These are phyloP conservation scores for Amphipyra tragopoginis DNA, from an alignment of 2,888 invertebrate species.

Conservation along the genomic window DNA sequence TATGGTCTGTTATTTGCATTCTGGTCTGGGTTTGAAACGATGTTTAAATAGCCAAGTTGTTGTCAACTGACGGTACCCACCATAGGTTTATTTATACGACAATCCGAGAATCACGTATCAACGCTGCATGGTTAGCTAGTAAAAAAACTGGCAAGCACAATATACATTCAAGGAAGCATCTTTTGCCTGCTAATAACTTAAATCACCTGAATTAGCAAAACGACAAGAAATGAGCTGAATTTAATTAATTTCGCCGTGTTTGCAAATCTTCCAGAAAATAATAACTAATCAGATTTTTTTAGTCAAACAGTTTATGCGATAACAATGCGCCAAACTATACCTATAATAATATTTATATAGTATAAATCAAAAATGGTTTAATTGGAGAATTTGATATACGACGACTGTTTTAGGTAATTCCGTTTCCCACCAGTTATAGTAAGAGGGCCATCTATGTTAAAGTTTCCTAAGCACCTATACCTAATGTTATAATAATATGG, in stretches of 20 bases:
- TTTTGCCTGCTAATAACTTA: no score
- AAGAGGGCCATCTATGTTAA: constrained; percentile 43
- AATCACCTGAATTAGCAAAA: no score
- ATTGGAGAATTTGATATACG: constrained; percentile 15
- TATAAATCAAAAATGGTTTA: constrained; percentile 24
- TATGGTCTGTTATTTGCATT: constrained; percentile 36
- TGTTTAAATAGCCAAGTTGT: constrained; percentile 23
- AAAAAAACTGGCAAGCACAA: no score
- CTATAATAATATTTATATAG: neutral
- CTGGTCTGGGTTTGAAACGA: constrained; percentile 34
- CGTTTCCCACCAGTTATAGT: constrained; percentile 24
- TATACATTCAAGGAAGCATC: no score
- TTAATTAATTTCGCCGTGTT: no score
- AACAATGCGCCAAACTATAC: neutral
- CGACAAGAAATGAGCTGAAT: no score
- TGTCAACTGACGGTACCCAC: constrained; percentile 8
- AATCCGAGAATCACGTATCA: neutral
- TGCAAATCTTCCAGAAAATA: constrained; percentile 4
- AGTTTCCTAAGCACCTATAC: constrained; percentile 55
- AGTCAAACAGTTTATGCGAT: neutral
- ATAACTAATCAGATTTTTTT: constrained; percentile 1
- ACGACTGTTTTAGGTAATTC: constrained; percentile 8
- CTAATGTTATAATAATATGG: constrained; percentile 65
- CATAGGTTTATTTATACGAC: constrained; percentile 17
- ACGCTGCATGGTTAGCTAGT: no score